phyloP scores from a whole-genome alignment of 2,113 vertebrate genomes.

The Hyla sarda region DNA sequence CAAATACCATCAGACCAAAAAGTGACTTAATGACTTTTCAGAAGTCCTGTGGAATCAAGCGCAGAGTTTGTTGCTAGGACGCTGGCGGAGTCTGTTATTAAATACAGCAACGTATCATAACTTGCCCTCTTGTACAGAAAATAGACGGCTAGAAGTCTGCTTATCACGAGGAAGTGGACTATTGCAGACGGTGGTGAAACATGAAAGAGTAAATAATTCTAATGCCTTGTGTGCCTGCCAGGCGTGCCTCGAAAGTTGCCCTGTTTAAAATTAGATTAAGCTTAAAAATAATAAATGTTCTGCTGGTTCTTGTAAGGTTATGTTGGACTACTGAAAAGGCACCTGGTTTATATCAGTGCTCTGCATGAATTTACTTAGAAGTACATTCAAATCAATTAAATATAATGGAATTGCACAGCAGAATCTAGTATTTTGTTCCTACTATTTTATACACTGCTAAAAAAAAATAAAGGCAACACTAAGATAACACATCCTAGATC shows the following conservation, averaged over 20 bases:
- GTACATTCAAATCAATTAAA: neutral
- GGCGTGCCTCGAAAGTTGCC: slow-evolving; percentile 17
- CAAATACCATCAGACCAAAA: slow-evolving; percentile 46
- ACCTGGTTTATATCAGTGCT: neutral
- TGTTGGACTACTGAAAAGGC: neutral
- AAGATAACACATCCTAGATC: no score
- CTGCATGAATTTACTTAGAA: neutral
- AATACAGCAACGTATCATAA: slow-evolving; percentile 50
- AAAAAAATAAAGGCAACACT: no score
- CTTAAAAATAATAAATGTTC: neutral
- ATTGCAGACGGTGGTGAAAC: neutral
- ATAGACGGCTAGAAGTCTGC: slow-evolving; percentile 10
- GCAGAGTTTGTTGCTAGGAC: slow-evolving; percentile 50
- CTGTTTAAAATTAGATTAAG: neutral
- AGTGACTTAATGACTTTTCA: slow-evolving; percentile 42
- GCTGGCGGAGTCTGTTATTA: slow-evolving; percentile 45
- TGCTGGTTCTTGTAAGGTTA: neutral
- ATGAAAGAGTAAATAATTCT: neutral
- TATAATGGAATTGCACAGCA: no score
- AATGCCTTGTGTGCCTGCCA: slow-evolving; percentile 15
- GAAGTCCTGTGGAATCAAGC: neutral
- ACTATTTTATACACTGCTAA: no score
- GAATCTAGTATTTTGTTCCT: no score
- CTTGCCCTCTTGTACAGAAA: slow-evolving; percentile 36
- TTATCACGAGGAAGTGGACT: slow-evolving; percentile 39